Percentiles rank a stretch among this genome's conserved stretches.
phyloP scores from a whole-genome alignment of 2,113 vertebrate genomes.

The Strigops habroptila region DNA sequence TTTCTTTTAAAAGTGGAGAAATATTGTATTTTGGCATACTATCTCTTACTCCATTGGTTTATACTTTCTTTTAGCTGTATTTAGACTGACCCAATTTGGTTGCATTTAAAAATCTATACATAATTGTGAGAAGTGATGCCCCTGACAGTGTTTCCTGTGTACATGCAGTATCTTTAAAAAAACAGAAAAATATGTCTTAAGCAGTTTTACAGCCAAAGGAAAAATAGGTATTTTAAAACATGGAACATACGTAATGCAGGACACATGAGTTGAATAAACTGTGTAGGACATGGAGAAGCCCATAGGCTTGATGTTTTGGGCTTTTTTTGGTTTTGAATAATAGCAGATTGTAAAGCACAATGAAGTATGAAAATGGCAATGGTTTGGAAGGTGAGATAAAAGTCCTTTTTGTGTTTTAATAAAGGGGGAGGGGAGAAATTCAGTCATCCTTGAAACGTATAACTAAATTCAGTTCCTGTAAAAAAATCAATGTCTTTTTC shows the following conservation, averaged over 20 bases:
- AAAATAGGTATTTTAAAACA: not conserved
- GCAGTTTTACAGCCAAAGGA: not conserved
- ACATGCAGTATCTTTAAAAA: not conserved
- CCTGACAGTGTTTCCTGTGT: not conserved
- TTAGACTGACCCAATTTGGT: not conserved
- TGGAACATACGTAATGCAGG: not conserved
- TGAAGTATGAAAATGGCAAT: not conserved
- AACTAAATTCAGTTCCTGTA: not conserved
- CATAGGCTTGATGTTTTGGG: not conserved
- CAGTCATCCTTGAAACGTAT: not conserved
- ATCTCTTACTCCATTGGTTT: not conserved
- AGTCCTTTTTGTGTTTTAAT: not conserved
- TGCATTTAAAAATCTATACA: not conserved
- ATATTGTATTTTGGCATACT: not conserved
- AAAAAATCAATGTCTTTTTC: not conserved
- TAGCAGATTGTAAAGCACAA: not conserved
- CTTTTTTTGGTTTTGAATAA: not conserved
- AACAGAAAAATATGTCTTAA: not conserved
- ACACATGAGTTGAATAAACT: not conserved
- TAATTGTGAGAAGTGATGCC: not conserved
- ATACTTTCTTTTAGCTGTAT: not conserved
- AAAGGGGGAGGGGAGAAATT: not conserved
- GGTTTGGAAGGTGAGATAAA: not conserved
- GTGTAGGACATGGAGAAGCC: not conserved
- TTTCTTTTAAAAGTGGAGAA: not conserved